Conservation (phyloP, 2,888 invertebrate species). For the Sinelater perroti region DNA sequence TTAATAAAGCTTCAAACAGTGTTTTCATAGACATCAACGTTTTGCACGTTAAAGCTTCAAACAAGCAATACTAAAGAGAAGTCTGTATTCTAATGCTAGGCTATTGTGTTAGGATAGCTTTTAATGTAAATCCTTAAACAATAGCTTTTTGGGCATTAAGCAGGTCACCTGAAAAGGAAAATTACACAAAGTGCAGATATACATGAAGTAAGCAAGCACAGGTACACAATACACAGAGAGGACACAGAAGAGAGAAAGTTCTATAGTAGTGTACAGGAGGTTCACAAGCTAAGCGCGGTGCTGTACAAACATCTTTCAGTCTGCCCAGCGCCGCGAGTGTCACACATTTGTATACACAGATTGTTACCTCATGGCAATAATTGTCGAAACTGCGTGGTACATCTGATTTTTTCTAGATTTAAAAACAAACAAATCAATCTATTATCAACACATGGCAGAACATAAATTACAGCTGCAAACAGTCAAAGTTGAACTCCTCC, state of each 20-base stretch:
- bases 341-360: conserved; percentile 37
- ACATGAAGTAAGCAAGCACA: conserved; percentile 16
- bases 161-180: conserved; percentile 11
- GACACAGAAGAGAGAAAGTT: conserved; percentile 6
- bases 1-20: too few relatives aligned
- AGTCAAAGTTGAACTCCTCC: conserved; percentile 4
- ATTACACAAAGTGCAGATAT: conserved; percentile 10
- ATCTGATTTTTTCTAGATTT: conserved; percentile 79
- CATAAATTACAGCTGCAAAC: conserved; percentile 18
- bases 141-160: too few relatives aligned
- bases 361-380: conserved; percentile 89
- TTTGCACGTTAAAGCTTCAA: too few relatives aligned
- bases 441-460: conserved; percentile 17
- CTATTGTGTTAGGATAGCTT: background rate
- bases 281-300: conserved; percentile 10
- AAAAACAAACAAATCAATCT: conserved; percentile 34
- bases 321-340: too few relatives aligned
- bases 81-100: background rate
- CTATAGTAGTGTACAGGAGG: conserved; percentile 14
- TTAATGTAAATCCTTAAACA: background rate
- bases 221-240: background rate
- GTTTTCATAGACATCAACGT: too few relatives aligned
- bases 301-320: conserved; percentile 7
- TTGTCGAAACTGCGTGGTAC: conserved; percentile 94
- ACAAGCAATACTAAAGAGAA: too few relatives aligned